A percentile compares a stretch with the other conserved stretches of the same genome.
Conservation (phyloP, 2,113 vertebrate species). For the Hystrix brachyura region DNA sequence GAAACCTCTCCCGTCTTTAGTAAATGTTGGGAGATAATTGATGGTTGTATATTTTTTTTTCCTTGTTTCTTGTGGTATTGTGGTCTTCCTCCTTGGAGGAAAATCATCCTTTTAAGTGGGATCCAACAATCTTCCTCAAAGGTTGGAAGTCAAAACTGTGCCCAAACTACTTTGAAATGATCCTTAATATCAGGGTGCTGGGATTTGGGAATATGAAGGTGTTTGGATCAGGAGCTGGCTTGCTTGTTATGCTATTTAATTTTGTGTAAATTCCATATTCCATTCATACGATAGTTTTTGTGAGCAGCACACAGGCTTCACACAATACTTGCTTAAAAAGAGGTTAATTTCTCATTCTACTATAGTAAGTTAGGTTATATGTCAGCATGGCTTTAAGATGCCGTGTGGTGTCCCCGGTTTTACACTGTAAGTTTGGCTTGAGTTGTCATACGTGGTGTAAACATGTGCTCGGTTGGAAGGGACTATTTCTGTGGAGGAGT, state of each 20-base stretch:
- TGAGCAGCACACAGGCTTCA: neutral
- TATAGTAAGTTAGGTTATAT: neutral
- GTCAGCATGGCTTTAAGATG: neutral
- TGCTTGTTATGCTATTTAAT: conserved; percentile 35
- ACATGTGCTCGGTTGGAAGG: conserved; percentile 11
- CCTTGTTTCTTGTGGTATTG: conserved; percentile 83
- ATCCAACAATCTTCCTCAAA: conserved; percentile 84
- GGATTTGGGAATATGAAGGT: conserved; percentile 75
- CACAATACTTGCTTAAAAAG: neutral
- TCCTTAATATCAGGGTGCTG: conserved; percentile 83
- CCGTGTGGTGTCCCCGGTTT: neutral
- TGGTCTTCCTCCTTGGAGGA: conserved; percentile 82
- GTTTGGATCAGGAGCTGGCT: conserved; percentile 58
- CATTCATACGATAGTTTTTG: neutral
- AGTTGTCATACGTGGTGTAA: conserved; percentile 54
- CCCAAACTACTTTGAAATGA: conserved; percentile 83
- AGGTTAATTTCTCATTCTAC: neutral
- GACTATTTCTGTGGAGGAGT: neutral
- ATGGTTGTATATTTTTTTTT: conserved; percentile 71
- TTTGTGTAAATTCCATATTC: neutral
- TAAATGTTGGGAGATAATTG: conserved; percentile 80
- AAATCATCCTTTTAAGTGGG: conserved; percentile 84
- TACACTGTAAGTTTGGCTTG: conserved; percentile 67
- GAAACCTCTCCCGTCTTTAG: conserved; percentile 63
- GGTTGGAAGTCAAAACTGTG: conserved; percentile 79